Evolutionary conservation across 2,888 invertebrate genomes (phyloP), one percentile per base, ranked within the genome.

Genomic region (Drosophila trichaetosa): DNA sequence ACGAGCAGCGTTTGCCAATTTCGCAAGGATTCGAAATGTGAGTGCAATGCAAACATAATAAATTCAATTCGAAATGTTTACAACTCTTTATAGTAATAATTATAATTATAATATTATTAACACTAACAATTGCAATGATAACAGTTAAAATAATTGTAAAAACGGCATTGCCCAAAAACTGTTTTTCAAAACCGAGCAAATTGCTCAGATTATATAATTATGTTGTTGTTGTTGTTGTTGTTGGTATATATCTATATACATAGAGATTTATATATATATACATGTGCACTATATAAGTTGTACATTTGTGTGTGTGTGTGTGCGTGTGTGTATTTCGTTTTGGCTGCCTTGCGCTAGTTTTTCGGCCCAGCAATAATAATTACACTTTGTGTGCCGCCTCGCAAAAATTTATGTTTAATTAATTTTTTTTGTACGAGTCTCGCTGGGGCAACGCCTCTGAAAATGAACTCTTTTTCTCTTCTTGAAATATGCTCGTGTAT

Each of bases 11-110:
- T 79, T 76, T 73, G 89, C 73, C 80, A 82, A 87, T 80, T 82
- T 88, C 89, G 84, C 89, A 88, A 89, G 67, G 73, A 67, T 76
- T 85, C 72, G 70, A 84, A 85, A 87, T 87, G 65, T 70, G 66
- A 59, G 70, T 69, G 67, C 71, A 82, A 86, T 79, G 81, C 82
- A 75, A 83, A 79, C 85, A 85, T 85, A 85, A 86, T 84, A 63
- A 63, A 65, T 49, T 52, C n/a, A 60, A 73, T 73, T 76, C 56
- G 36, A 56, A 65, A 60, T 77, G 75, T 49, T 53, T 49, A 48
- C 52, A 66, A 62, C 72, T 52, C 46, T 49, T 56, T 59, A 24
- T 33, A 24, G 54, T 51, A 59, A 54, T 38, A 58, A 53, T 48
- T 48, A 54, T 38, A 58, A 53, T 48, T 48, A 46, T 31, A 46